phyloP scores from a whole-genome alignment of 2,797 vertebrate genomes.

The Ataeniobius toweri region DNA sequence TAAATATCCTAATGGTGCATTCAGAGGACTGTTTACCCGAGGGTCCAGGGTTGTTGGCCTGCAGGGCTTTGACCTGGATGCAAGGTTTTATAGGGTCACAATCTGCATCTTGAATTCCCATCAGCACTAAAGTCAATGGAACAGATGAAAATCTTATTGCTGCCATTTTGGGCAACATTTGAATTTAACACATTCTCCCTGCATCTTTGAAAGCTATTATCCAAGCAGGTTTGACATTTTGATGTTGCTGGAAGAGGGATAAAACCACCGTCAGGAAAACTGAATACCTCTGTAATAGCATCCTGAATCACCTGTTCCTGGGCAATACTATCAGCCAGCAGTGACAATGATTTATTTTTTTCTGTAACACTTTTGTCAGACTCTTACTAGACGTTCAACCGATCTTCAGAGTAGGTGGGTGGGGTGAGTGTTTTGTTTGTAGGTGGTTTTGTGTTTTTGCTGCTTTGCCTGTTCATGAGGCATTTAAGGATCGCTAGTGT shows the following conservation, averaged over 20 bases:
- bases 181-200: slow-evolving; percentile 9
- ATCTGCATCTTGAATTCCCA: slow-evolving; percentile 32
- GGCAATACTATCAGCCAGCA: background rate
- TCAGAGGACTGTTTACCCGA: slow-evolving; percentile 45
- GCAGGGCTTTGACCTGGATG: slow-evolving; percentile 50
- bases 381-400: background rate
- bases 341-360: background rate
- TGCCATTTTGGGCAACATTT: slow-evolving; percentile 17
- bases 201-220: background rate
- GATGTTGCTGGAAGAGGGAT: background rate
- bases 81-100: slow-evolving; percentile 43
- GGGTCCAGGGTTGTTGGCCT: slow-evolving; percentile 51
- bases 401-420: background rate
- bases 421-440: background rate
- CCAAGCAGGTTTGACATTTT: background rate
- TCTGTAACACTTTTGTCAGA: background rate
- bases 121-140: slow-evolving; percentile 14
- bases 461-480: background rate
- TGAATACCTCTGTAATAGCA: background rate
- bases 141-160: slow-evolving; percentile 28
- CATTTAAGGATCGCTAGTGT: background rate
- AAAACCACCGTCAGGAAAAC: background rate
- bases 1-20: slow-evolving; percentile 36
- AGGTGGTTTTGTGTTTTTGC: background rate
- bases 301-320: slow-evolving; percentile 13